A percentile compares a stretch with the other conserved stretches of the same genome.
Evolutionary conservation across 2,888 invertebrate species (phyloP).

Genomic region (Cactoblastis cactorum): DNA sequence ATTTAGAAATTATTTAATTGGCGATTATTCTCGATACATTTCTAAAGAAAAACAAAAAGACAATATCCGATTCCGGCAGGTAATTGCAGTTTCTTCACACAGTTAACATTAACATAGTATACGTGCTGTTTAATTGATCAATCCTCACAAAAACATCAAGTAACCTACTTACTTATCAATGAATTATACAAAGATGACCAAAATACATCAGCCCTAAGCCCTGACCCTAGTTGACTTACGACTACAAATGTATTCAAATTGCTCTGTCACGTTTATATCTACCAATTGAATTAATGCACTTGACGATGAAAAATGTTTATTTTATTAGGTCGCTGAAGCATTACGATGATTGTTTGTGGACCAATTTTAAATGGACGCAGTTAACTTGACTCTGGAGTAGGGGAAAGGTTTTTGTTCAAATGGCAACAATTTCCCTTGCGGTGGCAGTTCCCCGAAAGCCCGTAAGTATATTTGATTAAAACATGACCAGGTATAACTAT

Average conservation of each 20-base stretch:
- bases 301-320: conserved; percentile 14
- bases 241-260: conserved; percentile 2
- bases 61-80: no score
- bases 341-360: conserved; percentile 5
- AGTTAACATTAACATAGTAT: no score
- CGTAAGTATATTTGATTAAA: conserved; percentile 3
- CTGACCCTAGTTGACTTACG: not conserved
- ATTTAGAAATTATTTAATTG: no score
- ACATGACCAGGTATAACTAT: not conserved
- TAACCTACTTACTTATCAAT: not conserved
- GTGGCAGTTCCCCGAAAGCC: not conserved
- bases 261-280: not conserved
- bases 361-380: not conserved
- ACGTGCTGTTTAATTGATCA: no score
- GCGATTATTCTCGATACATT: no score
- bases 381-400: not conserved
- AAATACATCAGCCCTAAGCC: not conserved
- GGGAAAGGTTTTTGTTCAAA: not conserved
- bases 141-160: no score
- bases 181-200: not conserved
- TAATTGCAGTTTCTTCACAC: no score
- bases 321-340: conserved; percentile 10
- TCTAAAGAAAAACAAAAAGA: no score
- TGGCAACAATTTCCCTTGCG: not conserved
- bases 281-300: conserved; percentile 4